Conservation (phyloP, 2,113 vertebrate species). For the Chelonoidis abingdonii region DNA sequence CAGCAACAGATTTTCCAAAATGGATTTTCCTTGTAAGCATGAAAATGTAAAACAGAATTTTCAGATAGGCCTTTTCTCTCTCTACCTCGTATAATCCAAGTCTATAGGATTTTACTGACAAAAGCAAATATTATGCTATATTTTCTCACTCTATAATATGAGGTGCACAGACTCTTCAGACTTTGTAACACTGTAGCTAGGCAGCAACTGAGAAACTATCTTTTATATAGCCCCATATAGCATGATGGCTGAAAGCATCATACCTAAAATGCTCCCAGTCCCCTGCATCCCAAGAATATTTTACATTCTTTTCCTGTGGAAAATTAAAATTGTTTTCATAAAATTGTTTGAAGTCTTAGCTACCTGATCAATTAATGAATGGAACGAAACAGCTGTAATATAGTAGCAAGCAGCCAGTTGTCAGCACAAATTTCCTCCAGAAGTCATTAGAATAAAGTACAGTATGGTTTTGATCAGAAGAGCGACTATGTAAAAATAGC, state of each 20-base stretch:
- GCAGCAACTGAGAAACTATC: not conserved
- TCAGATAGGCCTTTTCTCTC: not conserved
- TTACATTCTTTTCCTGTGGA: not conserved
- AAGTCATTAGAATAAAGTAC: not conserved
- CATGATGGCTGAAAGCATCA: not conserved
- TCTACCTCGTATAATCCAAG: not conserved
- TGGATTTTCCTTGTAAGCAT: fast-evolving
- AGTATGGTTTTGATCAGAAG: not conserved
- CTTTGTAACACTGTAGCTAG: not conserved
- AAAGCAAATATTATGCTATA: not conserved
- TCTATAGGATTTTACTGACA: not conserved
- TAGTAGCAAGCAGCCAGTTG: not conserved
- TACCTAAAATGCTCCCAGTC: not conserved
- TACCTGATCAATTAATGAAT: not conserved
- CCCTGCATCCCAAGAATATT: not conserved
- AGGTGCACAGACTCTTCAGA: not conserved
- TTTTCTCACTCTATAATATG: not conserved
- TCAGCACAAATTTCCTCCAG: not conserved
- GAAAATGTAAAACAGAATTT: not conserved
- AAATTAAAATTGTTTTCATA: not conserved
- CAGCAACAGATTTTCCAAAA: not conserved
- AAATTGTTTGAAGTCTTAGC: too few relatives aligned
- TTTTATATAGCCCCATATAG: not conserved
- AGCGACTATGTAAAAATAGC: not conserved
- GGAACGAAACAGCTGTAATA: not conserved